Evolutionary conservation across 2,888 invertebrate species (phyloP), one percentile per base, ranked within the genome.

Genomic region (Schizotus pectinicornis): DNA sequence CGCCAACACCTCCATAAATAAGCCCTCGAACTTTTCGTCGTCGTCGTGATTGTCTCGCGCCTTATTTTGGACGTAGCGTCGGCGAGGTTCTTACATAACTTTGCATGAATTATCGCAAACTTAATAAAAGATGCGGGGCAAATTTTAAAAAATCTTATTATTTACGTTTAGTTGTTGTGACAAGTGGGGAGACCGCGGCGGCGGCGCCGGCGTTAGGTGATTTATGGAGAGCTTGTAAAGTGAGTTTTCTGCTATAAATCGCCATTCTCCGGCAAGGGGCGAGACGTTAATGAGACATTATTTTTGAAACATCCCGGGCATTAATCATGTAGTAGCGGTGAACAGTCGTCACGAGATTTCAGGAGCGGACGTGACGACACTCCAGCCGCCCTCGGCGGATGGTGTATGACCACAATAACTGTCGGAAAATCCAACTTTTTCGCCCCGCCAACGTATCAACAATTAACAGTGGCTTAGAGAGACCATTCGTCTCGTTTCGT

Each of bases 251-350:
- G 67, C 71, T 67, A 74, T 77, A 77, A 77, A 77, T 77, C 71
- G 74, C 69, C 65, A 69, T 68, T 69, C 69, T 63, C 63, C 62
- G 67, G 65, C 64, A 50, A 56, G 66, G 68, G 67, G 65, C 67
- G 67, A 67, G 76, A 77, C 75, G 73, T 75, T 77, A 77, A 77
- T 76, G 76, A 77, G 77, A 77, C 75, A 74, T 74, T 75, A 74
- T 75, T 75, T 75, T 75, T 74, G 73, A 74, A 74, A 74, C 74
- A 74, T 73, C 68, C 70, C 67, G 55, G 59, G 68, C 74, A 75
- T 75, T 76, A 74, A 74, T 75, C 74, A 72, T 68, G 64, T 61
- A 64, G 67, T 64, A 68, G 66, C 60, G 52, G 43, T 32, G 53
- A 58, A 59, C 60, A 57, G 56, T 63, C 60, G 62, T 65, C 63